These are phyloP conservation scores for Helicoverpa armigera DNA, from an alignment of 1,140 invertebrate species.

Conservation along the genomic window DNA sequence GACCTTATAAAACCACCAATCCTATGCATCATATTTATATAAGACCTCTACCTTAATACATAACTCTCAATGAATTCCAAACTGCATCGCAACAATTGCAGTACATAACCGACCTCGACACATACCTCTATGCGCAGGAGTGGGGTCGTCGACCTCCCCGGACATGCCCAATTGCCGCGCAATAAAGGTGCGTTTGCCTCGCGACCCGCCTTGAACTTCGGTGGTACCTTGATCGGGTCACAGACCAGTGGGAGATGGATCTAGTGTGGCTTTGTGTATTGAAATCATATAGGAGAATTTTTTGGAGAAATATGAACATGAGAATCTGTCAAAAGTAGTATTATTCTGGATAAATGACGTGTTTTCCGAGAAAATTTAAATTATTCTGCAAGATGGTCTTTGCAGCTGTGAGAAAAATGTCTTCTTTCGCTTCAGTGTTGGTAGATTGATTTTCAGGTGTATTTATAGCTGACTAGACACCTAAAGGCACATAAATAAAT, in stretches of 20 bases:
- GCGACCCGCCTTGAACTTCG: slow-evolving; percentile 78
- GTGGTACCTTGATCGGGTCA: slow-evolving; percentile 40
- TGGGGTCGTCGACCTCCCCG: slow-evolving; percentile 67
- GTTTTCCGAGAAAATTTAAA: too few relatives aligned
- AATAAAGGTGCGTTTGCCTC: slow-evolving; percentile 83
- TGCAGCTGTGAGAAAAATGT: too few relatives aligned
- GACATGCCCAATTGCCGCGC: slow-evolving; percentile 73
- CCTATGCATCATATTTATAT: neutral
- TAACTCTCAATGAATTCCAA: neutral
- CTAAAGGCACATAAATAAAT: too few relatives aligned
- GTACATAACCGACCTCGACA: slow-evolving; percentile 49
- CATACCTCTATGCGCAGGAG: slow-evolving; percentile 57
- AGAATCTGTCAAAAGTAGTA: too few relatives aligned
- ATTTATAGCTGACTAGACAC: too few relatives aligned
- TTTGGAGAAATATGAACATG: neutral
- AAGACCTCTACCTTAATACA: neutral
- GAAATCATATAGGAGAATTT: neutral
- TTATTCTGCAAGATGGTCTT: too few relatives aligned
- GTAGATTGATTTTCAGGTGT: too few relatives aligned
- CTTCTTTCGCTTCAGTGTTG: too few relatives aligned
- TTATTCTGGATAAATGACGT: too few relatives aligned
- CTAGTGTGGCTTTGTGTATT: neutral
- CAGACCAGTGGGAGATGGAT: neutral
- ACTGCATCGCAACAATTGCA: neutral
- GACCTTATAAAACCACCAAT: too few relatives aligned